Conservation (phyloP, 2,797 vertebrate genomes). For the Acanthornis magna region DNA sequence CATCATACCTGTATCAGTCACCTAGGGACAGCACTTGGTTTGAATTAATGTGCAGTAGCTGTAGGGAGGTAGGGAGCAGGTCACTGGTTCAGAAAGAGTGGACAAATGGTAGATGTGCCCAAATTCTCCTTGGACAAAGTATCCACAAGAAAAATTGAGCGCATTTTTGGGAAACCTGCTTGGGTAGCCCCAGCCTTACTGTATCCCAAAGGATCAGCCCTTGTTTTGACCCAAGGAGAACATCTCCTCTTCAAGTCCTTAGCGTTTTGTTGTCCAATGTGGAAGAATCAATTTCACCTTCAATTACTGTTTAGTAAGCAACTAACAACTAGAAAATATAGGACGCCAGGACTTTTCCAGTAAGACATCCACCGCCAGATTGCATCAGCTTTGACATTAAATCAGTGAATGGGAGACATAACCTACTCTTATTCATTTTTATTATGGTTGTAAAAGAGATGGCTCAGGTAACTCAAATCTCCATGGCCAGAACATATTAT, state of each 20-base stretch:
- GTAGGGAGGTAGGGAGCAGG: neutral
- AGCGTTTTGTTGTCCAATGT: neutral
- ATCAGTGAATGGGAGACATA: neutral
- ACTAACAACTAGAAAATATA: neutral
- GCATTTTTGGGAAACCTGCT: neutral
- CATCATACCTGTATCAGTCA: neutral
- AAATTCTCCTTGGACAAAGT: neutral
- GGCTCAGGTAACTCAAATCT: neutral
- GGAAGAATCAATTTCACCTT: neutral
- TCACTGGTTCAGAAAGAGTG: neutral
- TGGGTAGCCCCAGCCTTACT: neutral
- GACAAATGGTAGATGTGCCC: neutral
- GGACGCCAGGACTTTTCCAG: neutral
- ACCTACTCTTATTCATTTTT: neutral
- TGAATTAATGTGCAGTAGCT: neutral
- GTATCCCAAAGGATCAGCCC: neutral
- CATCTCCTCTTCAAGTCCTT: neutral
- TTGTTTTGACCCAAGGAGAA: neutral
- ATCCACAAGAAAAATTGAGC: neutral
- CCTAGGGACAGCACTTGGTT: neutral
- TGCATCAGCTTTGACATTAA: neutral
- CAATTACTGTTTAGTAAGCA: neutral
- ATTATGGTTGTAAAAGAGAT: neutral
- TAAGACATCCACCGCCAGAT: neutral
- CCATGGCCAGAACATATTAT: neutral